Evolutionary conservation across 1,140 invertebrate genomes (phyloP), one percentile per base, ranked within the genome.

Genomic region (Lycorma delicatula): DNA sequence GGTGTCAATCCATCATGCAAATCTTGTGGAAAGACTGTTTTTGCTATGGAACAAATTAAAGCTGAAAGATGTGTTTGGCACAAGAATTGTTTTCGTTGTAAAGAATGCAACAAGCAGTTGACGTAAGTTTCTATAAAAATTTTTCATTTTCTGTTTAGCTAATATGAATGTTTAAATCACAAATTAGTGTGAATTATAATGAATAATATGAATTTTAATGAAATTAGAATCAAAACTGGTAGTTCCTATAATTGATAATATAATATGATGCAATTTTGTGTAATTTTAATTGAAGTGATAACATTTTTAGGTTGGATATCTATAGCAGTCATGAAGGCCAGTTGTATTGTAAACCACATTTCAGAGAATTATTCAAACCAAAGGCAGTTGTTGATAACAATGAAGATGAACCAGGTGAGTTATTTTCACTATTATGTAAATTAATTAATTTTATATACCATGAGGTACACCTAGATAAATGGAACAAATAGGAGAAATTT

Each of bases 1-100:
- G 75, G 81, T 48, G 68, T 70, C 36, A 77, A 74, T 60, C 73
- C 74, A 1, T 82, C 80, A 55, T 95, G 91, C 68, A 83, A 83
- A 64, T 80, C 83, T 58, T 96, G 92, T 71, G 77, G 79, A n/a
- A 89, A 91, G 67, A 82, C 85, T 54, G 92, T 94, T 9, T 96
- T 93, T 73, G 90, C 91, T 74, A 94, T 95, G 91, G 92, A 96
- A 72, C 83, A 91, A 67, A 83, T 93, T 56, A 93, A 92, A 72
- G 89, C 89, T 1, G 91, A 92, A 71, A 84, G 84, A 64, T 73
- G 81, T 25, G 78, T 88, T 48, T 96, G 89, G 84, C 93, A 96
- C 71, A 93, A 91, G 71, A 86, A 88, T 68, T 96, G 92, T 74
- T 93, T 95, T 77, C 77, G 89, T 63, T 96, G 92, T 68, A 80